Conservation (phyloP, 1,140 invertebrate species). For the Melanaphis sacchari region DNA sequence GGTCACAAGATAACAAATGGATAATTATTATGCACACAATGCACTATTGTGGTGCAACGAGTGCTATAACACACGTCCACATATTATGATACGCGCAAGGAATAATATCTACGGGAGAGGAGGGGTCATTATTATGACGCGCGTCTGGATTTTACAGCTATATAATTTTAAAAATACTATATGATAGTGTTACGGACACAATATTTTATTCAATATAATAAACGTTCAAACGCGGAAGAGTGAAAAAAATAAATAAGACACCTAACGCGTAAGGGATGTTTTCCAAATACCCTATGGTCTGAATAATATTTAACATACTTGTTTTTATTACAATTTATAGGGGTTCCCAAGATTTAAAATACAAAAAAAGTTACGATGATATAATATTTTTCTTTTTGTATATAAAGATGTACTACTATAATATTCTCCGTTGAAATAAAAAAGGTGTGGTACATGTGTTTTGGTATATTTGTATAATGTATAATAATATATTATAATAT, state of each 20-base stretch:
- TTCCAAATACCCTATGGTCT: not conserved
- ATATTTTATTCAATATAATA: not conserved
- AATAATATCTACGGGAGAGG: not conserved
- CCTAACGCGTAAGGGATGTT: not conserved
- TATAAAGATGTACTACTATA: not conserved
- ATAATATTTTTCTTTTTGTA: not conserved
- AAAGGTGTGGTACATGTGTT: not conserved
- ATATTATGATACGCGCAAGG: not conserved
- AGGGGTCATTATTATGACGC: not conserved
- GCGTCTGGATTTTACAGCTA: not conserved
- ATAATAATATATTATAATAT: no score
- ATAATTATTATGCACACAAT: constrained; percentile 9
- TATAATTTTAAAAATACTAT: not conserved
- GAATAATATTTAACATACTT: not conserved
- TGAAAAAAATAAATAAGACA: not conserved
- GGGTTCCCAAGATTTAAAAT: not conserved
- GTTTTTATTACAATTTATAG: not conserved
- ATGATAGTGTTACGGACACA: not conserved
- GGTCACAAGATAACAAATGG: not conserved
- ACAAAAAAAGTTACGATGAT: not conserved
- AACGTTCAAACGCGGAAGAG: not conserved
- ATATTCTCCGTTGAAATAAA: not conserved
- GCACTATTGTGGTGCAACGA: not conserved
- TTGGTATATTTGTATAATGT: not conserved
- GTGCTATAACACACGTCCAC: not conserved